phyloP scores from a whole-genome alignment of 2,113 vertebrate species.

The Lagopus muta region DNA sequence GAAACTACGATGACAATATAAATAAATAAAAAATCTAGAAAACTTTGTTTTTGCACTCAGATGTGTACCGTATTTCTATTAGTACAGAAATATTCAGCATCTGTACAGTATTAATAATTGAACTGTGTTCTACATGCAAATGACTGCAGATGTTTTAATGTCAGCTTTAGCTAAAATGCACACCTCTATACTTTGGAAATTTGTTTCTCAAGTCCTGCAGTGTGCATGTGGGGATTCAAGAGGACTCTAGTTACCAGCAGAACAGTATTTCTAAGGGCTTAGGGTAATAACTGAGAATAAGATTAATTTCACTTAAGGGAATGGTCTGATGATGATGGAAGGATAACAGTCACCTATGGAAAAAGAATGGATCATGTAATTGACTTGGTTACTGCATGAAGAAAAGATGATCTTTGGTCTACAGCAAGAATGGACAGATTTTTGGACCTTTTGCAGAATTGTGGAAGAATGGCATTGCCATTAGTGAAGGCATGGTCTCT shows the following conservation, averaged over 20 bases:
- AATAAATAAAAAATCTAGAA: neutral
- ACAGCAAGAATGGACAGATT: constrained; percentile 22
- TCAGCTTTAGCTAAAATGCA: neutral
- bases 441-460: neutral
- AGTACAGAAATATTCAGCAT: neutral
- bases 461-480: neutral
- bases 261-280: neutral
- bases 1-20: neutral
- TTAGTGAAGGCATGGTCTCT: neutral
- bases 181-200: neutral
- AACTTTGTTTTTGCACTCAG: neutral
- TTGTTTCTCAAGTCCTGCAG: fast-evolving
- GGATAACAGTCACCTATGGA: constrained; percentile 45
- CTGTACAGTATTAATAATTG: neutral
- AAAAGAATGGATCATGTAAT: constrained; percentile 55
- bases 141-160: neutral
- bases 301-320: constrained; percentile 58
- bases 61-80: neutral
- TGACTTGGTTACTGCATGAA: constrained; percentile 36
- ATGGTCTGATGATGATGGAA: constrained; percentile 61
- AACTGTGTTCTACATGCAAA: neutral
- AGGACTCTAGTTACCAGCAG: neutral
- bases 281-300: neutral
- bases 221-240: fast-evolving
- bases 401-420: constrained; percentile 71